Percentiles rank a stretch among this genome's conserved stretches.
Conservation (phyloP, 2,888 invertebrate species). For the Capitulum mitella region DNA sequence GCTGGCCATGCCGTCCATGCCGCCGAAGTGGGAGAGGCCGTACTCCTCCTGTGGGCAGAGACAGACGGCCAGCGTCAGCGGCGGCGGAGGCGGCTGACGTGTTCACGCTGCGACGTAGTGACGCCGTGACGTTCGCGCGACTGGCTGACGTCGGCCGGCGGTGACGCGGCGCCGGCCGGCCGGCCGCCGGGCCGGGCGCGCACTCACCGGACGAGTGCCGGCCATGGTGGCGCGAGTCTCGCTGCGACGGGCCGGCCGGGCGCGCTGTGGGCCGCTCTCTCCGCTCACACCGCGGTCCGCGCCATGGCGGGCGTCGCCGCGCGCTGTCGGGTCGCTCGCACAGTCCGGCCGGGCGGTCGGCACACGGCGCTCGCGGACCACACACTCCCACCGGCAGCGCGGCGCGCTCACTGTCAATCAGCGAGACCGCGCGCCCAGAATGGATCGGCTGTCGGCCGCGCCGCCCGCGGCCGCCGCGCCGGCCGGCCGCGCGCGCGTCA, state of each 20-base stretch:
- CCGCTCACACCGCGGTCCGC: background rate
- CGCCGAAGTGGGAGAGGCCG: constrained; percentile 6
- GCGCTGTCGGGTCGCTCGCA: background rate
- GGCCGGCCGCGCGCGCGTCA: background rate
- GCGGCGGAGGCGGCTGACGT: background rate
- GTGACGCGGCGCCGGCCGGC: background rate
- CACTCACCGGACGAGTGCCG: constrained; percentile 14
- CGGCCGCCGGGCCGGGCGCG: background rate
- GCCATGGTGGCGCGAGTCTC: background rate
- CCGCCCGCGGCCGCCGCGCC: constrained; percentile 3
- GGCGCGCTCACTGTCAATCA: background rate
- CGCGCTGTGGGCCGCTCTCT: background rate
- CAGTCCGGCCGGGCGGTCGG: background rate
- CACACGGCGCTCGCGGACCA: background rate
- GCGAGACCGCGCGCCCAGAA: background rate
- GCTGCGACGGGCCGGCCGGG: background rate
- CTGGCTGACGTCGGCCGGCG: background rate
- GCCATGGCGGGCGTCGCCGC: background rate
- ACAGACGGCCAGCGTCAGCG: constrained; percentile 7
- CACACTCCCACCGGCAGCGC: background rate
- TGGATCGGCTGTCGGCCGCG: background rate
- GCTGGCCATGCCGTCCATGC: constrained; percentile 23
- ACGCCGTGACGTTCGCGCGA: background rate
- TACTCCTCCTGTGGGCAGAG: constrained; percentile 25
- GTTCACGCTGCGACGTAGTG: background rate